Conservation (phyloP, 2,797 vertebrate genomes). For the Acanthornis magna region DNA sequence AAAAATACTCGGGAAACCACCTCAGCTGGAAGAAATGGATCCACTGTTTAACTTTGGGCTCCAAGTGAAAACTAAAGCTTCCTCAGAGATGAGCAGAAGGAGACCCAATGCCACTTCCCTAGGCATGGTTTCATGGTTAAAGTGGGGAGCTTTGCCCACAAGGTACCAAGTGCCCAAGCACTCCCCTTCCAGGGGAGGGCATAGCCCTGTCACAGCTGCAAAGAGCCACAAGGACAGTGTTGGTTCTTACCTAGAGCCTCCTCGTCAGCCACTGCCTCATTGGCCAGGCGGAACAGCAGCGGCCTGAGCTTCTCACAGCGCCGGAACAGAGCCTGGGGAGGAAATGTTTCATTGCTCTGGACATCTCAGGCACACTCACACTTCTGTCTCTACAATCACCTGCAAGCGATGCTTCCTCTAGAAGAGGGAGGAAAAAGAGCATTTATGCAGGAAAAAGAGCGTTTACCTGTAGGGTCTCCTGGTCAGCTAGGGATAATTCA, state of each 20-base stretch:
- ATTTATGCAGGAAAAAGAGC: not conserved
- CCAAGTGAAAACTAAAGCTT: not conserved
- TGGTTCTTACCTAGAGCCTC: conserved; percentile 71
- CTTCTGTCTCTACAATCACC: not conserved
- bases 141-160: not conserved
- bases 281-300: conserved; percentile 86
- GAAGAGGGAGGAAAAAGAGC: not conserved
- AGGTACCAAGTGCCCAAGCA: not conserved
- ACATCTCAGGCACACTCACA: not conserved
- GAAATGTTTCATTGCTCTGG: not conserved
- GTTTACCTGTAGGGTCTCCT: conserved; percentile 77
- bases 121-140: not conserved
- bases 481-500: conserved; percentile 49
- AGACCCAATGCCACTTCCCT: not conserved
- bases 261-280: conserved; percentile 82
- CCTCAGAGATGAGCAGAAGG: not conserved
- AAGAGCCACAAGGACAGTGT: accelerated
- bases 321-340: conserved; percentile 75
- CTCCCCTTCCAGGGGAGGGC: not conserved
- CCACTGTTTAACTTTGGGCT: not conserved
- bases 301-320: conserved; percentile 85
- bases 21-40: not conserved
- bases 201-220: not conserved
- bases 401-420: not conserved
- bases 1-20: not conserved